A percentile compares a stretch with the other conserved stretches of the same genome.
Conservation (phyloP, 64 coral and sea anemone species). For the Dendrophyllia cribrosa region DNA sequence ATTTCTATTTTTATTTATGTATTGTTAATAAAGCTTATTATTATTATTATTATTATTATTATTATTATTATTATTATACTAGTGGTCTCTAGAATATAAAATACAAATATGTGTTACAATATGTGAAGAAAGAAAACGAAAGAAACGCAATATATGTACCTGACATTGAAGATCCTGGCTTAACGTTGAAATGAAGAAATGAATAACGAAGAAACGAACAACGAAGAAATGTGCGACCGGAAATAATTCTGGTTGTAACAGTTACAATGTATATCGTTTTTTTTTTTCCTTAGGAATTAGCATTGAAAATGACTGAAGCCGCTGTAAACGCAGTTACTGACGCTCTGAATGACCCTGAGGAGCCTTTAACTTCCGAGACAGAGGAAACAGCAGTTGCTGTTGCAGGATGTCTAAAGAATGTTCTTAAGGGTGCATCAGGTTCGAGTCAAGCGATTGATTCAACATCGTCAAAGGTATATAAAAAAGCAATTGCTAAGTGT, state of each 20-base stretch:
- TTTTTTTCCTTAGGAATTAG: neutral
- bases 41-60: too few relatives aligned
- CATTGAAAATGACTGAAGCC: neutral
- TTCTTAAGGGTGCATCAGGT: neutral
- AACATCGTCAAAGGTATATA: conserved; percentile 8
- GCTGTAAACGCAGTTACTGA: neutral
- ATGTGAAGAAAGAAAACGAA: too few relatives aligned
- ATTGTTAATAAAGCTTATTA: too few relatives aligned
- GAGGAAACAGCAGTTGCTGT: neutral
- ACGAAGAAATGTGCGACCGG: too few relatives aligned
- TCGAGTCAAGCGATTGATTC: neutral
- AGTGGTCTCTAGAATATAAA: too few relatives aligned
- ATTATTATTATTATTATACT: too few relatives aligned
- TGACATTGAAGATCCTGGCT: too few relatives aligned
- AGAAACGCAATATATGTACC: too few relatives aligned
- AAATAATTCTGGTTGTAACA: neutral
- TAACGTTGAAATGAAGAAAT: too few relatives aligned
- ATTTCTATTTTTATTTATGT: too few relatives aligned
- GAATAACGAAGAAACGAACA: too few relatives aligned
- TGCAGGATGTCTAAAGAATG: neutral
- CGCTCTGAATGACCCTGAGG: neutral
- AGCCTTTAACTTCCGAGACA: neutral
- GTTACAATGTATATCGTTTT: neutral
- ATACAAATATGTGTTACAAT: too few relatives aligned
- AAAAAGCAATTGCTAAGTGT: neutral